A percentile compares a stretch with the other conserved stretches of the same genome.
phyloP scores from a whole-genome alignment of 2,888 invertebrate species.

The Drepanosiphum platanoidis region DNA sequence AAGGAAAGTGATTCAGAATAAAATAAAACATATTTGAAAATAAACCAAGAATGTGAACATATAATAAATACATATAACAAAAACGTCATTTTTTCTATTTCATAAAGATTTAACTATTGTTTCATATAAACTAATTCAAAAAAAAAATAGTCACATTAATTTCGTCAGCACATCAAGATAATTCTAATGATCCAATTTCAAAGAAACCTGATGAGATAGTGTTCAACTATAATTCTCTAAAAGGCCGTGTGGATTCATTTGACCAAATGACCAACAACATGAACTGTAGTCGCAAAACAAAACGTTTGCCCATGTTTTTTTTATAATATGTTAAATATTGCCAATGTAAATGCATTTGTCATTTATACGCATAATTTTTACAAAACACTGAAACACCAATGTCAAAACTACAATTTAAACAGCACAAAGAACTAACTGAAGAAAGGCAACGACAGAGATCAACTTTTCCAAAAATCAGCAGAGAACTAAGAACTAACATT shows the following conservation, averaged over 20 bases:
- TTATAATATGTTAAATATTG: constrained; percentile 43
- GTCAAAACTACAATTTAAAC: neutral
- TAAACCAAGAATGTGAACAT: too few species aligned
- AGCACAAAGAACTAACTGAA: constrained; percentile 21
- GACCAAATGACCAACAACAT: constrained; percentile 43
- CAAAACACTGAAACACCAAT: neutral
- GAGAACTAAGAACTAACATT: constrained; percentile 35
- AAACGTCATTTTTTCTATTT: constrained; percentile 65
- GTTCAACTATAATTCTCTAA: too few species aligned
- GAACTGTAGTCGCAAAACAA: constrained; percentile 45
- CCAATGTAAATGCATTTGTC: constrained; percentile 42
- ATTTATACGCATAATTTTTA: constrained; percentile 18
- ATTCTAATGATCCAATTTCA: constrained; percentile 63
- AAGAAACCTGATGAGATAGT: too few species aligned
- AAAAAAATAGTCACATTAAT: constrained; percentile 65
- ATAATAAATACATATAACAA: too few species aligned
- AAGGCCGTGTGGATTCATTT: constrained; percentile 45
- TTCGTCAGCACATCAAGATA: constrained; percentile 64
- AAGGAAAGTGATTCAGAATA: constrained; percentile 2
- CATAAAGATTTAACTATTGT: constrained; percentile 65
- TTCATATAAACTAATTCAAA: constrained; percentile 65
- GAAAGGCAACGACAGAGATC: constrained; percentile 25
- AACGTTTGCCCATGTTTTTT: constrained; percentile 60
- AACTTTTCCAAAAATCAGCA: neutral
- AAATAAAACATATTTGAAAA: too few species aligned